phyloP scores from a whole-genome alignment of 1,140 invertebrate species.

The Phocides pigmalion region DNA sequence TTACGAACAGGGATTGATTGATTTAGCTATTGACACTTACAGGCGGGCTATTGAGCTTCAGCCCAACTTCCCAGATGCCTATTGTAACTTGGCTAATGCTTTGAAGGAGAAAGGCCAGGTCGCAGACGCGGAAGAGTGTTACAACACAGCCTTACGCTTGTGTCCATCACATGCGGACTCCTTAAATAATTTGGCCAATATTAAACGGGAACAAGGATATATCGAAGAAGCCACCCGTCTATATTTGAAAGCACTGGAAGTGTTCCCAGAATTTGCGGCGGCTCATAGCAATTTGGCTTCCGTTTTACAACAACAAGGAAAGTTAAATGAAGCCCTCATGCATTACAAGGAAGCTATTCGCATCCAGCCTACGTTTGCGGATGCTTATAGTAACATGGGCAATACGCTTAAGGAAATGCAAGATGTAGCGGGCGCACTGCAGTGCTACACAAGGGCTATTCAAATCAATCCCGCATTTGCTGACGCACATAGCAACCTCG shows the following conservation, averaged over 20 bases:
- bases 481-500: conserved; percentile 99
- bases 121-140: conserved; percentile 98
- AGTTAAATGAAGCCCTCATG: conserved; percentile 97
- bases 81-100: conserved; percentile 99
- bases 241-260: conserved; percentile 95
- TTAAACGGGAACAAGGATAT: conserved; percentile 94
- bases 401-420: conserved; percentile 99
- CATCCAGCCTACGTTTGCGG: conserved; percentile 97
- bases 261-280: conserved; percentile 99
- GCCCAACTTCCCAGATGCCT: conserved; percentile 99
- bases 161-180: conserved; percentile 99
- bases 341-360: conserved; percentile 99
- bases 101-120: conserved; percentile 98
- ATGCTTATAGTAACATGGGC: conserved; percentile 99
- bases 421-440: conserved; percentile 97
- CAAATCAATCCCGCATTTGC: conserved; percentile 99
- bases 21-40: conserved; percentile 99
- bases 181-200: conserved; percentile 98
- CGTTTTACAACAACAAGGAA: conserved; percentile 98
- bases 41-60: conserved; percentile 98
- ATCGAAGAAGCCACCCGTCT: conserved; percentile 98
- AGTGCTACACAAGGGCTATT: conserved; percentile 98
- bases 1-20: conserved; percentile 99
- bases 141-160: conserved; percentile 97
- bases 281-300: conserved; percentile 99